These are phyloP conservation scores for Neuroterus valhalla DNA, from an alignment of 1,140 invertebrate species.

Conservation along the genomic window DNA sequence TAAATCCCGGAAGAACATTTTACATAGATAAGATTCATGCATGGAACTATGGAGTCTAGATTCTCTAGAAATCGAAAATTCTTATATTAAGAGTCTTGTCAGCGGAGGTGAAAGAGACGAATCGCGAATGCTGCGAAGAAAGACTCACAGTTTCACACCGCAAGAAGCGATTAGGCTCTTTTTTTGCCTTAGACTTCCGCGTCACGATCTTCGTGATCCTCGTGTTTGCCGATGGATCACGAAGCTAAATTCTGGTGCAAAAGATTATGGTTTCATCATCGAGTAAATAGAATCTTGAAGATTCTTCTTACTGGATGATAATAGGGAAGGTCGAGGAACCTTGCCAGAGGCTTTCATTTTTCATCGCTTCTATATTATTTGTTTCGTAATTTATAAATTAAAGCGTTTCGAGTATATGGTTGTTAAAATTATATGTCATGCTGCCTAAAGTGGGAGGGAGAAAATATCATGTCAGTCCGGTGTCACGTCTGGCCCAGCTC, in stretches of 20 bases:
- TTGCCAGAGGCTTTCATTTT: not conserved
- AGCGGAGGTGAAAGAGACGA: constrained; percentile 8
- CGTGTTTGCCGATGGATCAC: constrained; percentile 33
- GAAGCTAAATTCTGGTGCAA: constrained; percentile 22
- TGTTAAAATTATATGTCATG: too few species aligned
- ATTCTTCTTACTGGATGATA: not conserved
- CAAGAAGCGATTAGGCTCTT: not conserved
- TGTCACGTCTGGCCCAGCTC: too few species aligned
- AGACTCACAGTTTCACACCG: not conserved
- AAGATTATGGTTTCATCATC: not conserved
- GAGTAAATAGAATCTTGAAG: constrained; percentile 2
- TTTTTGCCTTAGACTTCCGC: constrained; percentile 32
- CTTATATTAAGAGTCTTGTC: not conserved
- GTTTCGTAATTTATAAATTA: too few species aligned
- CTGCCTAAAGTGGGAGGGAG: too few species aligned
- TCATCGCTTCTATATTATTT: not conserved
- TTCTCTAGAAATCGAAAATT: too few species aligned
- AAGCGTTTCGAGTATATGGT: too few species aligned
- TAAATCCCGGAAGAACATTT: too few species aligned
- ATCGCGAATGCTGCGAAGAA: not conserved
- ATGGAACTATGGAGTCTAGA: too few species aligned
- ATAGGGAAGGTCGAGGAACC: constrained; percentile 4
- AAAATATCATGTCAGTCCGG: too few species aligned
- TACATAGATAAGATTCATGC: too few species aligned
- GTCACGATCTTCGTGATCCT: constrained; percentile 47